Evolutionary conservation across 2,797 vertebrate genomes (phyloP).

Genomic region (Rhinella marina): DNA sequence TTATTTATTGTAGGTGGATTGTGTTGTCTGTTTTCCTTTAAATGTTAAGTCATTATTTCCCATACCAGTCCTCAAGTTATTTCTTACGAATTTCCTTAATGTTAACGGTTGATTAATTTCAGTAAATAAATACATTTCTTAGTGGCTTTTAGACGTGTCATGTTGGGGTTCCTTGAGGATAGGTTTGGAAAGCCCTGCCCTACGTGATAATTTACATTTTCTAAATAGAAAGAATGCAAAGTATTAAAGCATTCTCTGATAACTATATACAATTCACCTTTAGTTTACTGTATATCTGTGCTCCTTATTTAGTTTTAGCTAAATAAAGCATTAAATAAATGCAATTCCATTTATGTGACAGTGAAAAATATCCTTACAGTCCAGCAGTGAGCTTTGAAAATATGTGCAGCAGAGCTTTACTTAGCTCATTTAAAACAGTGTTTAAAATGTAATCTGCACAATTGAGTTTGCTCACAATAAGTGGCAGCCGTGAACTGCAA

Average conservation of each 20-base stretch:
- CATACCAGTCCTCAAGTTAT: background rate
- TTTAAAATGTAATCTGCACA: constrained; percentile 64
- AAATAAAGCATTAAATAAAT: constrained; percentile 36
- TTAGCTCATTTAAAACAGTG: constrained; percentile 65
- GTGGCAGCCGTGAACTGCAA: constrained; percentile 60
- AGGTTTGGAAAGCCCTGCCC: background rate
- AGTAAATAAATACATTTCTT: background rate
- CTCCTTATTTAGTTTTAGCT: constrained; percentile 23
- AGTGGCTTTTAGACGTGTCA: background rate
- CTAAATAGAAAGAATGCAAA: background rate
- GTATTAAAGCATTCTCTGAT: background rate
- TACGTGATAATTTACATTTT: background rate
- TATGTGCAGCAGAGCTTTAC: constrained; percentile 49
- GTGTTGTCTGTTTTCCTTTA: no score
- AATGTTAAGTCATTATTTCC: background rate
- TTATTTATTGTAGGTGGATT: no score
- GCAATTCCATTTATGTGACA: constrained; percentile 51
- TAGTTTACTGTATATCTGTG: constrained; percentile 16
- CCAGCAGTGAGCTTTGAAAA: constrained; percentile 60
- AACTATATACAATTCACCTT: background rate
- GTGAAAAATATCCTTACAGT: constrained; percentile 59
- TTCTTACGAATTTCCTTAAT: no score
- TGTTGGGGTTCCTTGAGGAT: background rate
- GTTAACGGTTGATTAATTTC: no score
- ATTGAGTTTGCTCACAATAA: constrained; percentile 63